phyloP scores from a whole-genome alignment of 2,113 vertebrate species.

The Percopsis transmontana region DNA sequence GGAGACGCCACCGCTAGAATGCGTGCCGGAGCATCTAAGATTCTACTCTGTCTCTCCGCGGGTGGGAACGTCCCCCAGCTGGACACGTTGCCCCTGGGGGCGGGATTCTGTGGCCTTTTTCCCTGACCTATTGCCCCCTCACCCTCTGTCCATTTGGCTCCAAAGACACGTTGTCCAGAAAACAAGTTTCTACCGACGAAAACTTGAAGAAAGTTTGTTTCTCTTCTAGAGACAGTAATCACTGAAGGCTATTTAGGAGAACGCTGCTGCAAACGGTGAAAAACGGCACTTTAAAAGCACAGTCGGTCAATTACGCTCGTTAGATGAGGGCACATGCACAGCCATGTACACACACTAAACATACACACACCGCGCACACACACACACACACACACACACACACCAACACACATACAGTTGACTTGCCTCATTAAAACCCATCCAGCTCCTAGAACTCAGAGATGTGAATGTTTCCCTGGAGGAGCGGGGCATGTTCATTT shows the following conservation, averaged over 20 bases:
- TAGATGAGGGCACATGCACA: slow-evolving; percentile 72
- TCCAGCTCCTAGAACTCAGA: slow-evolving; percentile 77
- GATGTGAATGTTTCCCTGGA: slow-evolving; percentile 78
- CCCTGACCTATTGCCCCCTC: slow-evolving; percentile 56
- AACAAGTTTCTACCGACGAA: slow-evolving; percentile 47
- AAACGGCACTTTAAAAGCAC: slow-evolving; percentile 66
- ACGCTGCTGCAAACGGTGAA: slow-evolving; percentile 65
- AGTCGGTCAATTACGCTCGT: slow-evolving; percentile 77
- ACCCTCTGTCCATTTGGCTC: slow-evolving; percentile 55
- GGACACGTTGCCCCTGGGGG: slow-evolving; percentile 49
- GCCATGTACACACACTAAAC: slow-evolving; percentile 15
- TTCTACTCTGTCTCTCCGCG: slow-evolving; percentile 67
- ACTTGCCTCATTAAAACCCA: slow-evolving; percentile 82
- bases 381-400: slow-evolving; percentile 33
- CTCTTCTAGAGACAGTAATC: slow-evolving; percentile 74
- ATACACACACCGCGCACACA: slow-evolving; percentile 17
- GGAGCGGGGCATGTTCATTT: slow-evolving; percentile 73
- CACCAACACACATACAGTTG: slow-evolving; percentile 56
- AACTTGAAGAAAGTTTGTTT: slow-evolving; percentile 68
- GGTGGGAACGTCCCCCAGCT: slow-evolving; percentile 55
- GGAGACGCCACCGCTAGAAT: slow-evolving; percentile 43
- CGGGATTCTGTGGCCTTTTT: slow-evolving; percentile 54
- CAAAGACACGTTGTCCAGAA: slow-evolving; percentile 31
- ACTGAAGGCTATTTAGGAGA: slow-evolving; percentile 77
- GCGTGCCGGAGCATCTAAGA: slow-evolving; percentile 65